Evolutionary conservation across 2,797 vertebrate genomes (phyloP).

Genomic region (Coreius guichenoti): DNA sequence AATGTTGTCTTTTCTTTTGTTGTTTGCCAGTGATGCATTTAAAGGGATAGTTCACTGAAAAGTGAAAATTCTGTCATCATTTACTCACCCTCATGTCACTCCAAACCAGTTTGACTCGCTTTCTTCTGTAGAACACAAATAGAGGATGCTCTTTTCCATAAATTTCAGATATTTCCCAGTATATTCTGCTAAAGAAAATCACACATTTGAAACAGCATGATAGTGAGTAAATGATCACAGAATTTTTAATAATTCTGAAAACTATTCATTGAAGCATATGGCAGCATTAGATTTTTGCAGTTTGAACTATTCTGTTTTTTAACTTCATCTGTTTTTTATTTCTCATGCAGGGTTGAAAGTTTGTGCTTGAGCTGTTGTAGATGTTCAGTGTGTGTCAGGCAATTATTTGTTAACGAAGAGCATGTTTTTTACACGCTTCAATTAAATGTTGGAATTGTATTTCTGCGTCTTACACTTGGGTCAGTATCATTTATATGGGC

Average conservation of each 20-base stretch:
- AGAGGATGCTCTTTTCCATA: not conserved
- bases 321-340: not conserved
- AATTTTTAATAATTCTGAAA: not conserved
- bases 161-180: not conserved
- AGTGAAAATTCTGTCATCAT: not conserved
- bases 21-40: conserved; percentile 16
- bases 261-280: not conserved
- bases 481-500: not conserved
- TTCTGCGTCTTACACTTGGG: not conserved
- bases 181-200: not conserved
- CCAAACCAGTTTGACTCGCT: not conserved
- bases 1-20: not conserved
- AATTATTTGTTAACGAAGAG: conserved; percentile 28
- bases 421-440: conserved; percentile 35
- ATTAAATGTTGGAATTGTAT: conserved; percentile 15
- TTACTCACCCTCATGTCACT: not conserved
- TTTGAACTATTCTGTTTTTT: not conserved
- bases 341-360: conserved; percentile 8
- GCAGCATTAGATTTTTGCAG: not conserved
- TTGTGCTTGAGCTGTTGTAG: conserved; percentile 1
- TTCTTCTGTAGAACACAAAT: not conserved
- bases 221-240: not conserved
- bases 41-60: not conserved
- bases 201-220: not conserved
- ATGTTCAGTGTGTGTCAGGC: not conserved